Conservation (phyloP, 2,888 invertebrate genomes). For the Scelioninae gen. 1 region DNA sequence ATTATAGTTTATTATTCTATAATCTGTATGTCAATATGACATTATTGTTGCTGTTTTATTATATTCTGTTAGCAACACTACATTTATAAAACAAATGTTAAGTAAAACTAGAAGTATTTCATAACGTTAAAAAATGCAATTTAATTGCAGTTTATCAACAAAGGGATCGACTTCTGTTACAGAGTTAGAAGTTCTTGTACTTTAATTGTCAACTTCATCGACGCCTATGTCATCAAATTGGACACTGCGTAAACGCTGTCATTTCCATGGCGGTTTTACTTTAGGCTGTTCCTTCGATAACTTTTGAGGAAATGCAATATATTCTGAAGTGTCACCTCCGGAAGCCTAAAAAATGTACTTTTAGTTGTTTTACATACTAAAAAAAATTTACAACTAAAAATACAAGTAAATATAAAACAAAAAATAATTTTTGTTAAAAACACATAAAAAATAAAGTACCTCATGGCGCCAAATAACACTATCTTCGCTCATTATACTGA, state of each 20-base stretch:
- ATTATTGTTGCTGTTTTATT: too few species aligned
- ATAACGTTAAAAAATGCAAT: too few species aligned
- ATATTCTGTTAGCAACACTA: too few species aligned
- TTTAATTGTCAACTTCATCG: conserved; percentile 74
- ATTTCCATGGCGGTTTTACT: conserved; percentile 83
- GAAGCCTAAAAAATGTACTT: conserved; percentile 72
- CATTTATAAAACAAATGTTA: too few species aligned
- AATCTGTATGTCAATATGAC: too few species aligned
- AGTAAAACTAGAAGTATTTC: too few species aligned
- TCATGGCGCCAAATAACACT: conserved; percentile 80
- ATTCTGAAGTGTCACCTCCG: conserved; percentile 77
- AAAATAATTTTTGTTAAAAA: too few species aligned
- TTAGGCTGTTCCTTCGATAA: conserved; percentile 77
- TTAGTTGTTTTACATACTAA: not conserved
- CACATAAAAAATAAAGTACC: conserved; percentile 60
- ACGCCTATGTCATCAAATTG: conserved; percentile 71
- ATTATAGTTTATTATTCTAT: too few species aligned
- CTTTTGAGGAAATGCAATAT: conserved; percentile 77
- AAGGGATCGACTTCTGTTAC: conserved; percentile 12
- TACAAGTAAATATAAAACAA: not conserved
- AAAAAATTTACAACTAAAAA: not conserved
- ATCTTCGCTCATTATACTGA: conserved; percentile 78
- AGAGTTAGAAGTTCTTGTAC: conserved; percentile 38
- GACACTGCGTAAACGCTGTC: conserved; percentile 69
- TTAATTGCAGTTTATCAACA: too few species aligned